These are phyloP conservation scores for Aporrectodea caliginosa DNA, from an alignment of 1,140 invertebrate species.

Conservation along the genomic window DNA sequence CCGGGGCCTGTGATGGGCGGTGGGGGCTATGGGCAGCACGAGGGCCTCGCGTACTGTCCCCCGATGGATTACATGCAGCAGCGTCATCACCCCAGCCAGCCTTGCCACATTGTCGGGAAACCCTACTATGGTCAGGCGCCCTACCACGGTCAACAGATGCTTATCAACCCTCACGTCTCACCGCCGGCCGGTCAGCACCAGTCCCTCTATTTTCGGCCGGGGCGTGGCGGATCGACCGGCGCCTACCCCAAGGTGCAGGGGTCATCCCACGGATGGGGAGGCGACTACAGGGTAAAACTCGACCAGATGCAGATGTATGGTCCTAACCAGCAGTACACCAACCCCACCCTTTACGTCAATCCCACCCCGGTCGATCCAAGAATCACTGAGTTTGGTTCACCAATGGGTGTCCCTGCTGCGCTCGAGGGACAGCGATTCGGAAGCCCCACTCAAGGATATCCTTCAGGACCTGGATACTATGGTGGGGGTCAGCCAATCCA, in stretches of 20 bases:
- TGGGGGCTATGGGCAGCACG: background rate
- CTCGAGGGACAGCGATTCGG: background rate
- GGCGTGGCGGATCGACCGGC: background rate
- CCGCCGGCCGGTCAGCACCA: background rate
- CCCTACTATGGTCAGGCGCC: background rate
- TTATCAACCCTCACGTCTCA: background rate
- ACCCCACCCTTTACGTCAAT: background rate
- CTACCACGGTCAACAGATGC: background rate
- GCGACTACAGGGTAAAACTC: background rate
- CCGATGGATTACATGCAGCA: background rate
- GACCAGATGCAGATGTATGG: background rate
- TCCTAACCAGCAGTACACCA: background rate
- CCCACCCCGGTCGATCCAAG: too few relatives aligned
- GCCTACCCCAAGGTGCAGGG: background rate
- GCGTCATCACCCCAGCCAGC: background rate
- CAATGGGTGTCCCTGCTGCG: background rate
- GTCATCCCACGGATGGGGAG: background rate
- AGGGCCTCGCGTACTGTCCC: background rate
- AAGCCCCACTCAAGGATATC: background rate
- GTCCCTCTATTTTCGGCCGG: background rate
- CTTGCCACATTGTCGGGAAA: background rate
- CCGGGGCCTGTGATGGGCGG: too few relatives aligned
- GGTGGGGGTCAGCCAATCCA: background rate
- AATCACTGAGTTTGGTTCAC: background rate
- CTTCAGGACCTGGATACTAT: background rate